Conservation (phyloP, 2,113 vertebrate genomes). For the Hymenochirus boettgeri region DNA sequence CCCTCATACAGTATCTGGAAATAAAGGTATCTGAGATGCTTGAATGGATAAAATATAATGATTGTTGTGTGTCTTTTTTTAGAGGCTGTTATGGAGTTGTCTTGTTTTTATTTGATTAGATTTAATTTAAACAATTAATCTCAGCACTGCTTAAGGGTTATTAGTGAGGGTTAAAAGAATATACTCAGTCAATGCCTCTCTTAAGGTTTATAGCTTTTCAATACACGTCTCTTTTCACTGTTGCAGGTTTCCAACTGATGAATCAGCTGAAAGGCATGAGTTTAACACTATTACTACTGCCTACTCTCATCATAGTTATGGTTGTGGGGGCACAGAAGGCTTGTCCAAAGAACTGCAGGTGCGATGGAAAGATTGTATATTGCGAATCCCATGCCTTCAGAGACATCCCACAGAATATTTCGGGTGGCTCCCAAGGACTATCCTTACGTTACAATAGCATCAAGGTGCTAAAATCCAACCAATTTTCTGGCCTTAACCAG, state of each 20-base stretch:
- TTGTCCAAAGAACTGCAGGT: conserved; percentile 90
- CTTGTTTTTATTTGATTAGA: conserved; percentile 16
- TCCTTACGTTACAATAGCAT: conserved; percentile 96
- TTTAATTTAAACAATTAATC: conserved; percentile 29
- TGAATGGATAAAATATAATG: not conserved
- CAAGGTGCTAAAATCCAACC: conserved; percentile 80
- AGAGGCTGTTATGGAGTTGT: not conserved
- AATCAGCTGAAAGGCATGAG: conserved; percentile 72
- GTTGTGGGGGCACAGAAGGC: conserved; percentile 79
- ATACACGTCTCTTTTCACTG: conserved; percentile 48
- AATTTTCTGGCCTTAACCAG: conserved; percentile 90
- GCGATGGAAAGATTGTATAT: conserved; percentile 97
- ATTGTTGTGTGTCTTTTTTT: not conserved
- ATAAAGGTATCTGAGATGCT: not conserved
- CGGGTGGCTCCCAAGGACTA: conserved; percentile 86
- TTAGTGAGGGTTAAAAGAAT: not conserved
- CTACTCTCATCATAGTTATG: conserved; percentile 68
- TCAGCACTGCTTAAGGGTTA: not conserved
- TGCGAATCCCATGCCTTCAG: conserved; percentile 92
- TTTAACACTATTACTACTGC: conserved; percentile 72
- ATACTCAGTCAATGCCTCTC: conserved; percentile 4
- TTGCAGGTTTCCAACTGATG: conserved; percentile 64
- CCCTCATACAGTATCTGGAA: not conserved
- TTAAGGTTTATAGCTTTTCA: conserved; percentile 42
- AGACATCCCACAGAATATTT: conserved; percentile 91